Evolutionary conservation across 37 sponge, comb jelly and placozoan species (phyloP), one percentile per base, ranked within the genome.

Genomic region (Crambe crambe): DNA sequence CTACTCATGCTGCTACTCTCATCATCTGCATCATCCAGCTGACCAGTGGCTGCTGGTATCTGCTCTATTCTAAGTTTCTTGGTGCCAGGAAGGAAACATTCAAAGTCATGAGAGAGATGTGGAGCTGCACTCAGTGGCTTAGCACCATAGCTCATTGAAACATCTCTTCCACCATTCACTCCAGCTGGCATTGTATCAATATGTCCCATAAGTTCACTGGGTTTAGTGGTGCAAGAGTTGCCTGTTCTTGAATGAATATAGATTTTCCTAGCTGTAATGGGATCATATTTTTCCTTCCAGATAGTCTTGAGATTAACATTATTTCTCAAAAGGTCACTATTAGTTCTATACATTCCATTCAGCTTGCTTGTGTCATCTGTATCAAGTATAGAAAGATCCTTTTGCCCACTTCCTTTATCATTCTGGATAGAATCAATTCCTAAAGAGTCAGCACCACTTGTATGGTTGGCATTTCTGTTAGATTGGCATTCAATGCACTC

Each of bases 81-180:
- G 39, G 70, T 56, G n/a, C 68, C 54, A 26, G 82, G 77, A 65
- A 87, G 37, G 37, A 87, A 71, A 26, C 75, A 38, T 5, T 41
- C 54, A 26, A 56, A 75, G 59, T 71, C 70, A 58, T 75, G 75
- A 18, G 69, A 42, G 15, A 87, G 60, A 56, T 87, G 82, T 27
- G 82, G 77, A 32, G 82, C 82, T 37, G 77, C 77, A 5, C 35
- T 37, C 18, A 62, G 54, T 30, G 83, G 76, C 37, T 32, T 79
- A 44, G 31, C 37, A n/a, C 56, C 38, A 26, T 59, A 41, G 18
- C 39, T 60, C 22, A 37, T 37, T 5, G 66, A 47, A 12, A 47
- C 6, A 47, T 47, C 12, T 15, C 12, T 12, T 15, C 12, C n/a
- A n/a, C n/a, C n/a, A n/a, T n/a, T n/a, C n/a, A n/a, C n/a, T n/a